Base-by-base conservation (phyloP, 2,797 vertebrate genomes). In the Darevskia nairensis region DNA sequence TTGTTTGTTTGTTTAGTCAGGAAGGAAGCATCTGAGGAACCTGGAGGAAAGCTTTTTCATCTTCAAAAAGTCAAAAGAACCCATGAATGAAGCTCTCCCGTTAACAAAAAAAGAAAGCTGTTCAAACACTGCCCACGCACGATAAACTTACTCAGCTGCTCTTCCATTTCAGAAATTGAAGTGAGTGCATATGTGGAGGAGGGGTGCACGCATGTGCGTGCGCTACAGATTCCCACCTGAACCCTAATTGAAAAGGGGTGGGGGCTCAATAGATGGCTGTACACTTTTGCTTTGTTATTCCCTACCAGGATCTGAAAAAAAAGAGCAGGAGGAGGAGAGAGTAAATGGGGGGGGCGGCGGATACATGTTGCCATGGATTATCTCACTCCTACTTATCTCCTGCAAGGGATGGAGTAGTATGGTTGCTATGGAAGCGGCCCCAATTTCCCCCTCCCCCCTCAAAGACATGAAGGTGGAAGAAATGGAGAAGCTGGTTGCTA, bases 401-500 rank as follows among this genome's bases (percentile, higher is more conserved):
- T 39, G 21, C n/a, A 75, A 80, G 17, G 66, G 66, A 78, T 82
- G 74, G 68, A 87, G 77, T 75, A 81, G 32, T 25, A 41, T 46
- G 68, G 86, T 75, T 90, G 86, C 82, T 76, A 85, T 77, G 71
- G 77, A 74, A 85, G 72, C 71, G 25, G 82, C 86, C 86, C 77
- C 71, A 69, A 81, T 88, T 87, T 69, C 23, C 78, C 39, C 89
- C 55, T 69, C 71, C 75, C 77, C 72, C 55, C 27, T 17, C 85
- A 71, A 76, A 81, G 27, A 41, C 23, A 17, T 6, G 77, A 85
- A 87, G 86, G 86, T 66, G 44, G 89, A 64, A 46, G 76, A 83
- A 23, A 84, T 64, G 39, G 72, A 84, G 78, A 77, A 76, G 64
- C 71, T 71, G 82, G 90, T 91, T 91, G 71, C 90, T 81, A 91